Conservation (phyloP, 2,113 vertebrate genomes). For the Sarotherodon lohbergeri region DNA sequence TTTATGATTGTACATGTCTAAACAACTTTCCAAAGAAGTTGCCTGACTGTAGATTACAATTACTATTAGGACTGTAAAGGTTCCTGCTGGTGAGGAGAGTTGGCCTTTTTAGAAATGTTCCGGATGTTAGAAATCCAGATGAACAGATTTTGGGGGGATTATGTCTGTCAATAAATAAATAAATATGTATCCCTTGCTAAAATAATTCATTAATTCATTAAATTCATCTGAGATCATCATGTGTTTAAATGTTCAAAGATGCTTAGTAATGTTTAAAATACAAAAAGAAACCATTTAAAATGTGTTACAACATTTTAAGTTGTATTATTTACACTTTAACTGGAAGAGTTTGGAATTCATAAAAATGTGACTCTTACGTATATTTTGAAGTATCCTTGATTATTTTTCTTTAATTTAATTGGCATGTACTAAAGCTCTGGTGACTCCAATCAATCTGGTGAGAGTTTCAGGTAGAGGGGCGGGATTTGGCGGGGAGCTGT, state of each 20-base stretch:
- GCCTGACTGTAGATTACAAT: neutral
- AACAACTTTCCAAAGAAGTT: neutral
- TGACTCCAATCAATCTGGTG: neutral
- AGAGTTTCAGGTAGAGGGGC: neutral
- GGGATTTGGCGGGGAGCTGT: neutral
- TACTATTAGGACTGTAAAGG: neutral
- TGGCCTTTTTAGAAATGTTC: neutral
- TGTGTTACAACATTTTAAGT: neutral
- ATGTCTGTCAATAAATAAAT: neutral
- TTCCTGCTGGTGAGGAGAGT: neutral
- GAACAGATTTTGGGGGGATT: neutral
- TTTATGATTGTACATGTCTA: neutral
- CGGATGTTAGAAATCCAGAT: neutral
- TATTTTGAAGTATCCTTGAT: neutral
- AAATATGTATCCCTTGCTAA: neutral
- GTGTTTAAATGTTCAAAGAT: neutral
- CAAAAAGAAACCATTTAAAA: neutral
- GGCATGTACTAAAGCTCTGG: neutral
- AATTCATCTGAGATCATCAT: neutral
- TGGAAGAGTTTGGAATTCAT: neutral
- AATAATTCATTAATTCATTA: neutral
- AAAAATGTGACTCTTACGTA: neutral
- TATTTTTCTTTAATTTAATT: neutral
- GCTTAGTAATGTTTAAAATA: neutral
- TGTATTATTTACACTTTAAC: neutral